A percentile compares a stretch with the other conserved stretches of the same genome.
Conservation (phyloP, 1,140 invertebrate species). For the Trichonephila inaurata region DNA sequence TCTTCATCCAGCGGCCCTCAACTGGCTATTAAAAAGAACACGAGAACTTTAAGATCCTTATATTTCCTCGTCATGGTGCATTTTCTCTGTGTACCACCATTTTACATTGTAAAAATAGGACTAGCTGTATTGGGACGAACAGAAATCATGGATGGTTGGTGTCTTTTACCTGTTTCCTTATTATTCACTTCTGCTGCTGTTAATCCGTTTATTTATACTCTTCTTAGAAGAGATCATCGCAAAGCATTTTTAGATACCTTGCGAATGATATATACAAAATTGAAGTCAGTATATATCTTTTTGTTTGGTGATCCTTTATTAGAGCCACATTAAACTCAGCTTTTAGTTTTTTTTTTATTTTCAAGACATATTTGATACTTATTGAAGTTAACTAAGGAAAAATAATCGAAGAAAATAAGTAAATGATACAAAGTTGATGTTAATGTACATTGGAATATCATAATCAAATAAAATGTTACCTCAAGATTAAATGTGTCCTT, state of each 20-base stretch:
- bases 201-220: conserved; percentile 52
- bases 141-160: neutral
- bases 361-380: too few relatives aligned
- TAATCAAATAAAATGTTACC: too few relatives aligned
- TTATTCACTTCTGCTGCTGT: conserved; percentile 19
- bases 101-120: conserved; percentile 14
- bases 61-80: conserved; percentile 38
- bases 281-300: neutral
- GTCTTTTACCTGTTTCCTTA: neutral
- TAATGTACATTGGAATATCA: too few relatives aligned
- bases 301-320: neutral
- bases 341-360: neutral
- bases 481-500: too few relatives aligned
- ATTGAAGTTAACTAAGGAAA: too few relatives aligned
- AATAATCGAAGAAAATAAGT: too few relatives aligned
- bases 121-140: neutral
- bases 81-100: neutral
- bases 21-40: neutral
- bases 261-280: neutral
- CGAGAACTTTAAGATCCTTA: conserved; percentile 8
- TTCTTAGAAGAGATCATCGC: conserved; percentile 47
- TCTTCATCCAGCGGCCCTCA: neutral
- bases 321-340: neutral
- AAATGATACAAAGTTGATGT: too few relatives aligned
- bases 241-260: conserved; percentile 14